phyloP scores from a whole-genome alignment of 2,888 invertebrate species.

The Hyalella azteca region DNA sequence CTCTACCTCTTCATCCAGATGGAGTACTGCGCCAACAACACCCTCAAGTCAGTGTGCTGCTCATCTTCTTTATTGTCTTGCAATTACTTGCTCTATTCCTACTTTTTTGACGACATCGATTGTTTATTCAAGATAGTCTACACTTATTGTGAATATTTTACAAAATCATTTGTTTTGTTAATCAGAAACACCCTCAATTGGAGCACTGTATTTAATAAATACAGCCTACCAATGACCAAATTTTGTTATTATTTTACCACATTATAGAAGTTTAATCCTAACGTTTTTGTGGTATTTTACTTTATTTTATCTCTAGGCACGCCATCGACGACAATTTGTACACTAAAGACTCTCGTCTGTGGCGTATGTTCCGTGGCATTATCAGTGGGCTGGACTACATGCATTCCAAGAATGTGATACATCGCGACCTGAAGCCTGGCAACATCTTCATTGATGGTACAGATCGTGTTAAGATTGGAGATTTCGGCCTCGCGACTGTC shows the following conservation, averaged over 20 bases:
- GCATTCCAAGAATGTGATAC: slow-evolving; percentile 79
- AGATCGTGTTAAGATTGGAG: slow-evolving; percentile 96
- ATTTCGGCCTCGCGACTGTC: slow-evolving; percentile 94
- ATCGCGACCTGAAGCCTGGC: slow-evolving; percentile 68
- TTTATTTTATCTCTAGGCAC: slow-evolving; percentile 61
- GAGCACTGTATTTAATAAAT: not conserved
- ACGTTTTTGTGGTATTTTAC: not conserved
- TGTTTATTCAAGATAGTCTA: too few relatives aligned
- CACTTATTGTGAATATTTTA: too few relatives aligned
- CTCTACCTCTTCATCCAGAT: slow-evolving; percentile 92
- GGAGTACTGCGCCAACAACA: slow-evolving; percentile 98
- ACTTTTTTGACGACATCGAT: too few relatives aligned
- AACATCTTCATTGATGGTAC: slow-evolving; percentile 91
- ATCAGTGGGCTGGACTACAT: slow-evolving; percentile 90
- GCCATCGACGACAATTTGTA: slow-evolving; percentile 85
- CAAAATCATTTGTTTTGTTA: too few relatives aligned
- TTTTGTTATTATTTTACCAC: too few relatives aligned
- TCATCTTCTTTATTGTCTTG: too few relatives aligned
- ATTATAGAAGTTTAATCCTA: too few relatives aligned
- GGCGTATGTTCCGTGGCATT: slow-evolving; percentile 93
- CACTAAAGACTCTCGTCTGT: slow-evolving; percentile 78
- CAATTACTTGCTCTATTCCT: too few relatives aligned
- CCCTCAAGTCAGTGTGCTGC: slow-evolving; percentile 72
- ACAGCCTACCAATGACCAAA: too few relatives aligned
- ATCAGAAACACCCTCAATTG: not conserved